Percentiles rank a stretch among this genome's conserved stretches.
These are phyloP conservation scores for Acanthosepion esculentum DNA, from an alignment of 2,888 invertebrate species.

Conservation along the genomic window DNA sequence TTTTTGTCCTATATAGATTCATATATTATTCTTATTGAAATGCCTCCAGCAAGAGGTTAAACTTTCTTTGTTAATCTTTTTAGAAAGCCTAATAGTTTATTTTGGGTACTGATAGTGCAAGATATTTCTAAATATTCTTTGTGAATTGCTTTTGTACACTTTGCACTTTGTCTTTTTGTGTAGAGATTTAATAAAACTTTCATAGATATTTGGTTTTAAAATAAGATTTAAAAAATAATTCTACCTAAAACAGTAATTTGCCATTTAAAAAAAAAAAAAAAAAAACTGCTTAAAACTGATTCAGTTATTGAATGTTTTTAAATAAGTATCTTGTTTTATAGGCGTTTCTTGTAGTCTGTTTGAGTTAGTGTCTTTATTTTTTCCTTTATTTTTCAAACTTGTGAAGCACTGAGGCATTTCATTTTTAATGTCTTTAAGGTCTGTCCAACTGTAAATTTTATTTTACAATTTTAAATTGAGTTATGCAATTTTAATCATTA, in stretches of 20 bases:
- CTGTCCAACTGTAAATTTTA: neutral
- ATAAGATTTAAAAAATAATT: neutral
- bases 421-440: neutral
- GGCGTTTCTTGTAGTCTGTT: neutral
- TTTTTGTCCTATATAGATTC: neutral
- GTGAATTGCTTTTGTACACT: neutral
- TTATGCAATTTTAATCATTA: neutral
- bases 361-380: neutral
- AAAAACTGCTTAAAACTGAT: too few relatives aligned
- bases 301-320: neutral
- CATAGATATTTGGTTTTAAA: neutral
- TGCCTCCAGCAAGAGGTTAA: neutral
- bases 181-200: neutral
- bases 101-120: neutral
- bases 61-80: too few relatives aligned
- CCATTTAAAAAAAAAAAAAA: too few relatives aligned
- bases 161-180: neutral
- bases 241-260: neutral
- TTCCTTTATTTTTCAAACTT: neutral
- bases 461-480: neutral
- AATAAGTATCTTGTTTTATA: neutral
- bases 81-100: neutral
- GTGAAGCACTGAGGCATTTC: neutral
- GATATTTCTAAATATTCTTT: neutral
- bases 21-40: neutral